Evolutionary conservation across 2,113 vertebrate species (phyloP).

Genomic region (Fregetta grallaria): DNA sequence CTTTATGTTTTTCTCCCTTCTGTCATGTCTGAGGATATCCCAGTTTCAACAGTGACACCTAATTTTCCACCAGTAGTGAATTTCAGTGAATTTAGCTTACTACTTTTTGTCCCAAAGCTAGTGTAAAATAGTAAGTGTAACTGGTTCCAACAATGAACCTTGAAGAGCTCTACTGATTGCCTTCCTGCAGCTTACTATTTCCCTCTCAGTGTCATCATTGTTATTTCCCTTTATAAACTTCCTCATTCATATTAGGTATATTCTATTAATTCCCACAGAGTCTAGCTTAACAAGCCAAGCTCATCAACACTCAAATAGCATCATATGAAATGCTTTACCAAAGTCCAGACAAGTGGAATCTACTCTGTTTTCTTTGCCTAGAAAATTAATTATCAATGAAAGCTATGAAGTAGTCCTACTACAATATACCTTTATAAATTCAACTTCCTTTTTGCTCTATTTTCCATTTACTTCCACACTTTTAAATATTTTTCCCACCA

Average conservation of each 20-base stretch:
- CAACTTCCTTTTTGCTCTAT: neutral
- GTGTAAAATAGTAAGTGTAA: neutral
- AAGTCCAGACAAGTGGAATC: neutral
- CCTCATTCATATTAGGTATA: neutral
- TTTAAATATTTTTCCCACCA: neutral
- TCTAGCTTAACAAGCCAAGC: neutral
- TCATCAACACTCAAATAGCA: neutral
- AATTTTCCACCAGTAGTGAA: neutral
- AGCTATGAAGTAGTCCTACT: neutral
- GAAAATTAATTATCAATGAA: neutral
- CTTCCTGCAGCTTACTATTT: neutral
- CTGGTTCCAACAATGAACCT: neutral
- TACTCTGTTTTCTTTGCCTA: neutral
- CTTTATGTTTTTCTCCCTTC: neutral
- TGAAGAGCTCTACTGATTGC: neutral
- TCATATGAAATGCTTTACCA: neutral
- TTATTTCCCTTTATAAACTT: neutral
- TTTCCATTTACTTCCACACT: neutral
- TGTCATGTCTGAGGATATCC: neutral
- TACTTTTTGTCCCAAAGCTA: neutral
- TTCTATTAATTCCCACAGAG: neutral
- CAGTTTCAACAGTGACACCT: neutral
- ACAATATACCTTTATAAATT: neutral
- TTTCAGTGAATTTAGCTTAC: neutral
- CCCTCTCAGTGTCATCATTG: neutral